These are phyloP conservation scores for Theretra japonica DNA, from an alignment of 2,888 invertebrate genomes.

Conservation along the genomic window DNA sequence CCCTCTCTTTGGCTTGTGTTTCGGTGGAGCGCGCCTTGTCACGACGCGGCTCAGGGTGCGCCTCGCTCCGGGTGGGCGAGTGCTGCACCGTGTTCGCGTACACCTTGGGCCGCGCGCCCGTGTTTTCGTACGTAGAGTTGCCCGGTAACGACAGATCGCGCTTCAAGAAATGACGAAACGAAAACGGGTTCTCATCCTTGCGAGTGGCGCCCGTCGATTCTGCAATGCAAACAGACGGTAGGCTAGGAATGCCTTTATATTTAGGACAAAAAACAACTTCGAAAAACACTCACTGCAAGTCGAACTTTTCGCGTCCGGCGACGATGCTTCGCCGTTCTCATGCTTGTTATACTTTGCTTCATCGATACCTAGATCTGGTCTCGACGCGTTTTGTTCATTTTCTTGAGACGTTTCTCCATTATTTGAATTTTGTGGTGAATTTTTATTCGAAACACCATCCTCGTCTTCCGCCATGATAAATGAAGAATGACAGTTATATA, in stretches of 20 bases:
- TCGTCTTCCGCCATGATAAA: constrained; percentile 84
- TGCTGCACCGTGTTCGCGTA: constrained; percentile 80
- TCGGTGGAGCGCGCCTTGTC: constrained; percentile 67
- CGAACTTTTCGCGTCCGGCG: constrained; percentile 72
- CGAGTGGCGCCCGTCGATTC: constrained; percentile 77
- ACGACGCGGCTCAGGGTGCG: constrained; percentile 64
- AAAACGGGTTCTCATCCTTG: constrained; percentile 91
- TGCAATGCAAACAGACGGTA: constrained; percentile 63
- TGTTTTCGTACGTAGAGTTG: constrained; percentile 86
- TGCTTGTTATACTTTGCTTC: constrained; percentile 76
- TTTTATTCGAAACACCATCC: constrained; percentile 81
- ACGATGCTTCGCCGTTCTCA: constrained; percentile 69
- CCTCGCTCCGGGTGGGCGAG: constrained; percentile 74
- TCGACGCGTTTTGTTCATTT: constrained; percentile 70
- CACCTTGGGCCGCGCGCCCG: constrained; percentile 92
- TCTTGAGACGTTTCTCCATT: constrained; percentile 67
- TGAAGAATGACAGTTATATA: constrained; percentile 71
- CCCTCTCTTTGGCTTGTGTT: constrained; percentile 72
- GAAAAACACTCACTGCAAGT: constrained; percentile 77
- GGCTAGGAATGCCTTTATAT: constrained; percentile 68
- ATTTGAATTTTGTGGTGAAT: constrained; percentile 77
- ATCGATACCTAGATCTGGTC: constrained; percentile 81
- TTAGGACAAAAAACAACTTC: constrained; percentile 80
- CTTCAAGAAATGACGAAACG: constrained; percentile 93
- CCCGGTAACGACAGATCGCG: constrained; percentile 85